Conservation (phyloP, 2,888 invertebrate genomes). For the Hyposoter dolosus region DNA sequence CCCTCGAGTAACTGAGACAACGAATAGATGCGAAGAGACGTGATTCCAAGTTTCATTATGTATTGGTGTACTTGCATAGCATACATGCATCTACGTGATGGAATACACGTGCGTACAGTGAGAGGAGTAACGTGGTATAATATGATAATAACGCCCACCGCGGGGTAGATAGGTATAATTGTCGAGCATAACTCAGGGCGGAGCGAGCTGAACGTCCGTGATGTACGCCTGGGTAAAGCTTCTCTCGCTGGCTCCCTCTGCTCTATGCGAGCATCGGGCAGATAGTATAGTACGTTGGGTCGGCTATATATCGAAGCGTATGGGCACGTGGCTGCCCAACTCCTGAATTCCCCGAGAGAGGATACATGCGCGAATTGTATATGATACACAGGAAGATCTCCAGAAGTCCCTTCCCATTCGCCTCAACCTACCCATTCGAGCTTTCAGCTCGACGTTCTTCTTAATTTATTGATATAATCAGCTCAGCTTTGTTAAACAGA, state of each 20-base stretch:
- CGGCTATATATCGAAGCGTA: conserved; percentile 69
- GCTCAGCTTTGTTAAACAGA: conserved; percentile 82
- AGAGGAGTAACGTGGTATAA: conserved; percentile 74
- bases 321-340: conserved; percentile 57
- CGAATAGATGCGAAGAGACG: background rate
- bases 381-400: conserved; percentile 58
- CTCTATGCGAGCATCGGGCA: conserved; percentile 54
- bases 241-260: conserved; percentile 71
- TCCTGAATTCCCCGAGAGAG: conserved; percentile 59
- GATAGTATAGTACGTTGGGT: conserved; percentile 50
- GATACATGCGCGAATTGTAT: conserved; percentile 58
- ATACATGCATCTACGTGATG: conserved; percentile 41
- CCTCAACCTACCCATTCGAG: conserved; percentile 37
- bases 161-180: conserved; percentile 82
- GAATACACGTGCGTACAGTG: conserved; percentile 54
- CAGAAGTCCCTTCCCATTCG: conserved; percentile 48
- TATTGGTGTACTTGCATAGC: conserved; percentile 23
- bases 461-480: conserved; percentile 84
- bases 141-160: conserved; percentile 83
- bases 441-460: conserved; percentile 64
- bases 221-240: conserved; percentile 82
- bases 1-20: background rate
- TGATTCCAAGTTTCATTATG: conserved; percentile 14
- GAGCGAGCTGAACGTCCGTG: conserved; percentile 80
- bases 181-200: conserved; percentile 83